phyloP scores from a whole-genome alignment of 2,797 vertebrate species.

The Somateria mollissima region DNA sequence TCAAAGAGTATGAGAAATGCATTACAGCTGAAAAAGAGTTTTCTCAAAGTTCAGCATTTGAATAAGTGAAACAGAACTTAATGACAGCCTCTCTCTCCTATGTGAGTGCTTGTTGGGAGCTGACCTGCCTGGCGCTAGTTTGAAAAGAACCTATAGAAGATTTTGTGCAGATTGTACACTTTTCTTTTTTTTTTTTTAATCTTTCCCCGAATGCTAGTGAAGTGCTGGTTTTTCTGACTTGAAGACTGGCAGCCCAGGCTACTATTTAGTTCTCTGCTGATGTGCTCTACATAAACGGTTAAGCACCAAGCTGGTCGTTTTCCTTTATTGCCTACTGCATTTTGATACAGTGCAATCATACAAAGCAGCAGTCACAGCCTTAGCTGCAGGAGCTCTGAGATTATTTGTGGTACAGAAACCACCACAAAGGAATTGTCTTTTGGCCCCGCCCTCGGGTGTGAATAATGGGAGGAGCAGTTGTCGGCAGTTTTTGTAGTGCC shows the following conservation, averaged over 20 bases:
- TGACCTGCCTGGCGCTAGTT: neutral
- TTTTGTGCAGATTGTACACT: neutral
- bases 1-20: neutral
- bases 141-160: neutral
- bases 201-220: neutral
- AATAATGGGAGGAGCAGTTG: neutral
- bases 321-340: neutral
- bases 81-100: neutral
- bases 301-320: neutral
- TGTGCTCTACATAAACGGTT: rapidly evolving
- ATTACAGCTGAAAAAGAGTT: neutral
- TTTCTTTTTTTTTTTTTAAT: no score
- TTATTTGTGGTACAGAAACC: neutral
- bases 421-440: neutral
- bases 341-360: neutral
- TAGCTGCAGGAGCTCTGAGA: neutral
- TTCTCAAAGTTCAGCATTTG: neutral
- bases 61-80: neutral
- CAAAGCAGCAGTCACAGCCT: neutral
- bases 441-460: neutral
- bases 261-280: neutral
- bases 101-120: neutral
- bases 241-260: neutral
- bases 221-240: neutral
- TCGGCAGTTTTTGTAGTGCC: neutral